phyloP scores from a whole-genome alignment of 2,888 invertebrate genomes.

The Leucozona laternaria region DNA sequence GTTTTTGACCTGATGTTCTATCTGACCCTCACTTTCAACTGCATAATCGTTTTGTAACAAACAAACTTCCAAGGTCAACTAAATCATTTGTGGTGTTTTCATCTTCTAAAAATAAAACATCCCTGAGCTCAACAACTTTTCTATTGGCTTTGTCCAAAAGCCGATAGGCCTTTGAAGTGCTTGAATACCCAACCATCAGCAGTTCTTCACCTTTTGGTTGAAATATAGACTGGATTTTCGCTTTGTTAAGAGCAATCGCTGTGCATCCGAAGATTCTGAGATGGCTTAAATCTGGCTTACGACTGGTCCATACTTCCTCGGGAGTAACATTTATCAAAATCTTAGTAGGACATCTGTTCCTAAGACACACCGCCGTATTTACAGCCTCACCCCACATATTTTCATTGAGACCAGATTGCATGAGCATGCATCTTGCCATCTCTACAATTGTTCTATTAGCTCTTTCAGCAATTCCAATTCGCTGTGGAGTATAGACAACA shows the following conservation, averaged over 20 bases:
- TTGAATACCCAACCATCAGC: not conserved
- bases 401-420: constrained; percentile 75
- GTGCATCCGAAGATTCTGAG: constrained; percentile 43
- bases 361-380: constrained; percentile 61
- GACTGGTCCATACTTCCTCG: constrained; percentile 56
- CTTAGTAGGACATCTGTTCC: too few species aligned
- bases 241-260: constrained; percentile 5
- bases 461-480: constrained; percentile 71
- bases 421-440: too few species aligned
- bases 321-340: constrained; percentile 43
- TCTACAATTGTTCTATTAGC: constrained; percentile 63
- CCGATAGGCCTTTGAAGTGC: constrained; percentile 32
- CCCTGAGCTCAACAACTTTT: not conserved
- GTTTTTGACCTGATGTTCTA: too few species aligned
- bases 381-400: constrained; percentile 73
- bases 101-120: not conserved
- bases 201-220: constrained; percentile 51
- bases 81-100: not conserved
- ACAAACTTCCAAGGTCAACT: not conserved
- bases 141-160: constrained; percentile 1
- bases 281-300: constrained; percentile 47
- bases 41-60: not conserved
- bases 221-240: constrained; percentile 35
- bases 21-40: too few species aligned
- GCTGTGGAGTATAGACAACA: constrained; percentile 62